phyloP scores from a whole-genome alignment of 2,113 vertebrate species.

The Antennarius striatus region DNA sequence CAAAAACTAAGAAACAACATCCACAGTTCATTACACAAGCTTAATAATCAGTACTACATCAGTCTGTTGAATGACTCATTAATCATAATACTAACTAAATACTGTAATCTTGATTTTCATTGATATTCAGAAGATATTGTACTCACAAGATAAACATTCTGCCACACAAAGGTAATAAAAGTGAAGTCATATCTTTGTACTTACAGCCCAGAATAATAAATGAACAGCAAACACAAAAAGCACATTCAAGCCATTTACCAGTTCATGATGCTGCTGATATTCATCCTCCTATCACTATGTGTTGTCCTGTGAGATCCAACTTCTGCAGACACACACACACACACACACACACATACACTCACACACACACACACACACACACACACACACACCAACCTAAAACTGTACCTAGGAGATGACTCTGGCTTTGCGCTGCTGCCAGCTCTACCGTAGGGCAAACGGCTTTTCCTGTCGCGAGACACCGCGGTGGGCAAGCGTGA shows the following conservation, averaged over 20 bases:
- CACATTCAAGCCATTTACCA: conserved; percentile 47
- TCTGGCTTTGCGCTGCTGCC: conserved; percentile 41
- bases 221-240: not conserved
- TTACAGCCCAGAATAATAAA: too few relatives aligned
- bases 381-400: conserved; percentile 3
- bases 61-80: too few relatives aligned
- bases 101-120: too few relatives aligned
- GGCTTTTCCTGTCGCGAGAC: conserved; percentile 72
- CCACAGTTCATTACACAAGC: too few relatives aligned
- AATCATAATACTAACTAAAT: too few relatives aligned
- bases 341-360: too few relatives aligned
- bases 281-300: conserved; percentile 14
- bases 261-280: conserved; percentile 50
- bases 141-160: too few relatives aligned
- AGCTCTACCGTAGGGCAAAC: conserved; percentile 65
- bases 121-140: too few relatives aligned
- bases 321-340: conserved; percentile 2
- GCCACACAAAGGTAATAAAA: too few relatives aligned
- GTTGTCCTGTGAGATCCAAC: conserved; percentile 20
- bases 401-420: conserved; percentile 72
- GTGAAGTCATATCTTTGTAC: too few relatives aligned
- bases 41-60: too few relatives aligned
- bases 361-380: conserved; percentile 11
- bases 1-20: too few relatives aligned
- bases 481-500: conserved; percentile 70